Percentiles rank a stretch among this genome's conserved stretches.
Evolutionary conservation across 2,797 vertebrate species (phyloP).

Genomic region (Artibeus lituratus): DNA sequence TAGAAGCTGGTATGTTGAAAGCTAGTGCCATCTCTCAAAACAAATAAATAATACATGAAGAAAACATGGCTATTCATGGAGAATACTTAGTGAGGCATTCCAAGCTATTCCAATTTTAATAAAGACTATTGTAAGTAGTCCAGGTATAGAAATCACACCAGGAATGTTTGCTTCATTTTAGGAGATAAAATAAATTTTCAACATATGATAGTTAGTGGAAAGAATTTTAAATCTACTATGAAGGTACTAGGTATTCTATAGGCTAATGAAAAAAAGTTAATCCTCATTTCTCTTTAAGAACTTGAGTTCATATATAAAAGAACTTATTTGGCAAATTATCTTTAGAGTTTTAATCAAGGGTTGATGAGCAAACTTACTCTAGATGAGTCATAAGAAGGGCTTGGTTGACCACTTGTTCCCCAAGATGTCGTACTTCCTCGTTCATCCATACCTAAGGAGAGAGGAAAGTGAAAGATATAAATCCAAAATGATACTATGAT

Average conservation of each 20-base stretch:
- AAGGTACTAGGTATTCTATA: not conserved
- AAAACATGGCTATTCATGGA: not conserved
- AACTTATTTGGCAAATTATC: not conserved
- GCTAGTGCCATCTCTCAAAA: not conserved
- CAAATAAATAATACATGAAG: not conserved
- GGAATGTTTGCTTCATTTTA: not conserved
- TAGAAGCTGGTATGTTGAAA: not conserved
- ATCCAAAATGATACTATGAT: not conserved
- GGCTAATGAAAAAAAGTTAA: constrained; percentile 27
- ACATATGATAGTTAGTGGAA: not conserved
- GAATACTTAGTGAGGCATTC: not conserved
- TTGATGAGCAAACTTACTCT: constrained; percentile 88
- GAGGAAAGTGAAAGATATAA: constrained; percentile 70
- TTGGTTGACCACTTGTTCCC: constrained; percentile 94
- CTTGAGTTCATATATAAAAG: not conserved
- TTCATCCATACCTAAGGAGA: constrained; percentile 94
- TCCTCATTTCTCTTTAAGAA: constrained; percentile 32
- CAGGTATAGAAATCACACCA: not conserved
- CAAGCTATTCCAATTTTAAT: not conserved
- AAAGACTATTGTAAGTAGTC: not conserved
- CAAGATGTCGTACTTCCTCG: constrained; percentile 91
- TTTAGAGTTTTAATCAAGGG: constrained; percentile 29
- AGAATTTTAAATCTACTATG: constrained; percentile 1
- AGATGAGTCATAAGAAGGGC: constrained; percentile 94
- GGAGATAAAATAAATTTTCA: not conserved